These are phyloP conservation scores for Apostichopus leukothele DNA, from an alignment of 53 echinoderm and acorn worm species.

Conservation along the genomic window DNA sequence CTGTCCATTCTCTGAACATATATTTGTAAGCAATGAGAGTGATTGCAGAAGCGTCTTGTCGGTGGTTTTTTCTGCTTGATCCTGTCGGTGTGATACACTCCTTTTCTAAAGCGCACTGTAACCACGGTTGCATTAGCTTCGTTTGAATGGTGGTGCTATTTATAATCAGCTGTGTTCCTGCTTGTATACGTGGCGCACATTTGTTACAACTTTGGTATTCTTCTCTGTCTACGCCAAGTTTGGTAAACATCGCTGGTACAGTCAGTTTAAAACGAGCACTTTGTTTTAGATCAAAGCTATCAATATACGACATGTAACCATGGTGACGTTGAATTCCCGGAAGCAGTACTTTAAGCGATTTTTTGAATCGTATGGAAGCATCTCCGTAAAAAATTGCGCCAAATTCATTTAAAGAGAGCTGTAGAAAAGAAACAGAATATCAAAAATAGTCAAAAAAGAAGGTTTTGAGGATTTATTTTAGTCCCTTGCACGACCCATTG, in stretches of 20 bases:
- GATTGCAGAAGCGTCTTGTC: constrained; percentile 37
- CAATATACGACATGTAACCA: constrained; percentile 10
- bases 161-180: constrained; percentile 28
- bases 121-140: constrained; percentile 21
- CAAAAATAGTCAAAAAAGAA: no score
- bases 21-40: constrained; percentile 19
- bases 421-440: not conserved
- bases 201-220: constrained; percentile 16
- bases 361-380: constrained; percentile 33
- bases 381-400: constrained; percentile 43
- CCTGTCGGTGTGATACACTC: constrained; percentile 15
- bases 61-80: constrained; percentile 16
- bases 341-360: not conserved
- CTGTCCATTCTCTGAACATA: constrained; percentile 23
- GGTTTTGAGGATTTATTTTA: no score
- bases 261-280: not conserved
- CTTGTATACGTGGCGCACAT: constrained; percentile 10
- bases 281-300: not conserved
- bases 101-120: constrained; percentile 13
- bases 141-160: constrained; percentile 46
- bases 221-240: constrained; percentile 10
- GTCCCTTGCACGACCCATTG: no score
- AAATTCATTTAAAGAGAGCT: constrained; percentile 23
- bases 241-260: constrained; percentile 25
- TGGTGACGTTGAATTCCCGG: constrained; percentile 37